Evolutionary conservation across 1,140 invertebrate species (phyloP), one percentile per base, ranked within the genome.

Genomic region (Tetramorium parvispinum): DNA sequence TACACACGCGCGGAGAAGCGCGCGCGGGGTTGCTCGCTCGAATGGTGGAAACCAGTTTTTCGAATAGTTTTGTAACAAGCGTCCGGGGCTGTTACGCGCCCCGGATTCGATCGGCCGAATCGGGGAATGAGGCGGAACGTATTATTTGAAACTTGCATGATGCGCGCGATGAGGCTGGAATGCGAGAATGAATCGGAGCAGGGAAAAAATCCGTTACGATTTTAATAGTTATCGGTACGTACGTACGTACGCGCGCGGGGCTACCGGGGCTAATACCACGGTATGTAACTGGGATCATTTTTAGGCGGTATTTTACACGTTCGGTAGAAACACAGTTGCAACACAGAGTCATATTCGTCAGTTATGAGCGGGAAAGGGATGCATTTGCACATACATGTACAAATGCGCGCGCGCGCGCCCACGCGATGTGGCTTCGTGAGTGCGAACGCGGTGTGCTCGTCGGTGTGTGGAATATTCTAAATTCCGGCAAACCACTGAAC

Each of bases 41-140:
- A 88, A 68, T 27, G 40, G n/a, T 77, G 68, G 40, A 87, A 90
- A 89, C 89, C 89, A 89, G 89, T 89, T 89, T 87, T 79, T 78
- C 51, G 77, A 89, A 89, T 86, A 88, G 88, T 86, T 86, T 86
- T 86, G 24, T 77, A 81, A 73, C 87, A 89, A 70, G 63, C 70
- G 65, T 66, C 66, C 27, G 49, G 63, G 68, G 53, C 71, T 70
- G 81, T 85, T 65, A 87, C 57, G 75, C 76, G 85, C n/a, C 76
- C 79, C 73, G 63, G 40, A 68, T 82, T 81, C 24, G 59, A 59
- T 65, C 73, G 63, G 37, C 18, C 57, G 49, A 75, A 88, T 78
- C 81, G 40, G 40, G 24, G 86, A 87, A 75, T 85, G 86, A 57
- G 66, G 32, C 55, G 24, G 79, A 86, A 79, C 63, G 63, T 53